phyloP scores from a whole-genome alignment of 2,113 vertebrate genomes.

The Tachycineta bicolor region DNA sequence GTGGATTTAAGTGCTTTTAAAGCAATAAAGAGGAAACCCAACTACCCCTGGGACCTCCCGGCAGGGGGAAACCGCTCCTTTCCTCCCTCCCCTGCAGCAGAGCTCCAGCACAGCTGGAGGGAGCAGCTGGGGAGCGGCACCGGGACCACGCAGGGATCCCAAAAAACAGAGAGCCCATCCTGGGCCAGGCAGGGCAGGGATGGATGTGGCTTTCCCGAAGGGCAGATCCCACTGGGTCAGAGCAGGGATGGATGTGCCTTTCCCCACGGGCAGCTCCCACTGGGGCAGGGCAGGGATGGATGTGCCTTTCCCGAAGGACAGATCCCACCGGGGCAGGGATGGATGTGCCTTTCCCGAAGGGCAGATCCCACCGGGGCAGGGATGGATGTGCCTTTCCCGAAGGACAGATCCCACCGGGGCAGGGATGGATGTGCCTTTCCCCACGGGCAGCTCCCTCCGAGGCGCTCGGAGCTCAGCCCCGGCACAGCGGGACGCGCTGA shows the following conservation, averaged over 20 bases:
- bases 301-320: too few species aligned
- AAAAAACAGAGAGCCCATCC: rapidly evolving
- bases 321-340: too few species aligned
- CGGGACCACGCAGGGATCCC: rapidly evolving
- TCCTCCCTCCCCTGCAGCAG: background rate
- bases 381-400: too few species aligned
- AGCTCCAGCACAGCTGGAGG: background rate
- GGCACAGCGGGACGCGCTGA: background rate
- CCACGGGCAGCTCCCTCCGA: background rate
- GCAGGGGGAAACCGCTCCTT: background rate
- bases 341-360: too few species aligned
- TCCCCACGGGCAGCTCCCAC: too few species aligned
- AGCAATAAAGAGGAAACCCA: background rate
- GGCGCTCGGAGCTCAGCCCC: background rate
- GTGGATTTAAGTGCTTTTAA: background rate
- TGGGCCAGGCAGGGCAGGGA: rapidly evolving
- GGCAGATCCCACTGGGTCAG: too few species aligned
- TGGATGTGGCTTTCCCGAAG: background rate
- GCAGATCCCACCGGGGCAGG: too few species aligned
- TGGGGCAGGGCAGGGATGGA: too few species aligned
- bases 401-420: too few species aligned
- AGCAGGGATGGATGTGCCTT: too few species aligned
- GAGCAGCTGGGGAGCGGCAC: rapidly evolving
- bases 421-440: background rate
- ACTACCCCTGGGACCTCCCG: background rate